Conservation (phyloP, 2,888 invertebrate species). For the Isotomurus palustris region DNA sequence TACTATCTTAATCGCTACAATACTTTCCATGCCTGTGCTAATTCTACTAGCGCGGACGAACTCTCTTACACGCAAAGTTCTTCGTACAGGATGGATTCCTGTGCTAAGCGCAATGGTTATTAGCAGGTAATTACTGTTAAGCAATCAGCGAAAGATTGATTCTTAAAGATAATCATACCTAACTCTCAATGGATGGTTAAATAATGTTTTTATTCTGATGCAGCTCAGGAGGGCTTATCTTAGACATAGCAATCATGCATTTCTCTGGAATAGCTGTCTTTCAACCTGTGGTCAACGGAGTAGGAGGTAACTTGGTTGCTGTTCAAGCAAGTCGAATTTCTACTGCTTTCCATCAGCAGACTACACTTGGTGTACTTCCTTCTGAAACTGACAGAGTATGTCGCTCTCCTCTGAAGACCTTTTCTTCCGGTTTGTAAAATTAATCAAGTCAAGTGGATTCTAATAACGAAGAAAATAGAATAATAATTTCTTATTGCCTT, state of each 20-base stretch:
- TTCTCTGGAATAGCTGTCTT: conserved; percentile 86
- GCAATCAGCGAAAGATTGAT: too few species aligned
- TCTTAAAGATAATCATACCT: conserved; percentile 1
- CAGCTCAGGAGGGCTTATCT: conserved; percentile 78
- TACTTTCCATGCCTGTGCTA: conserved; percentile 73
- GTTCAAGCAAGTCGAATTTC: conserved; percentile 86
- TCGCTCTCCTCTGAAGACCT: conserved; percentile 57
- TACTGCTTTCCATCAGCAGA: conserved; percentile 68
- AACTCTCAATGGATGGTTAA: conserved; percentile 7
- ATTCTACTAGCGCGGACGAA: conserved; percentile 74
- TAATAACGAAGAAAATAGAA: too few species aligned
- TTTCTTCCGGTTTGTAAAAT: conserved; percentile 53
- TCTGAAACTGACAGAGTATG: conserved; percentile 51
- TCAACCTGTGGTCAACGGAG: conserved; percentile 87
- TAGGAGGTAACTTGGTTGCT: conserved; percentile 86
- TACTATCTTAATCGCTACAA: conserved; percentile 62
- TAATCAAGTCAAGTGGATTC: not conserved
- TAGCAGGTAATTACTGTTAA: conserved; percentile 78
- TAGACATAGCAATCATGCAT: conserved; percentile 75
- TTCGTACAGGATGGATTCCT: conserved; percentile 84
- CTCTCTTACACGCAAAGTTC: conserved; percentile 71
- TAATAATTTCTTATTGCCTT: not conserved
- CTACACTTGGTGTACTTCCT: conserved; percentile 55
- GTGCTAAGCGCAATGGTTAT: conserved; percentile 88
- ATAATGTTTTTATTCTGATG: conserved; percentile 38